phyloP scores from a whole-genome alignment of 2,888 invertebrate species.

The Pseudanteris insignis region DNA sequence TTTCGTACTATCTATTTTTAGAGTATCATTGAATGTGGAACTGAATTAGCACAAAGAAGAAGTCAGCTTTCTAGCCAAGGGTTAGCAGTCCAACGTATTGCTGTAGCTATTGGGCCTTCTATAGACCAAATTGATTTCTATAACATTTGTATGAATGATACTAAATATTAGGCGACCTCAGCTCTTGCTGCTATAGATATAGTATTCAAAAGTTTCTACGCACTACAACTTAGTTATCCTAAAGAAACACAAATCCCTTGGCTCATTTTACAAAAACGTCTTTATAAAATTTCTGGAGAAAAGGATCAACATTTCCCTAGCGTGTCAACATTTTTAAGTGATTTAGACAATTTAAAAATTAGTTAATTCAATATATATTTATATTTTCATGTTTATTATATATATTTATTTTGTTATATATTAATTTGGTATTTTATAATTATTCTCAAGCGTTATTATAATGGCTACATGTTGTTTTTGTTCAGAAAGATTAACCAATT shows the following conservation, averaged over 20 bases:
- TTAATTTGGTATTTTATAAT: too few relatives aligned
- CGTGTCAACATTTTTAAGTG: slow-evolving; percentile 18
- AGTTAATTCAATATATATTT: too few relatives aligned
- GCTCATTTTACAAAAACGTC: slow-evolving; percentile 23
- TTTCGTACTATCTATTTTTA: too few relatives aligned
- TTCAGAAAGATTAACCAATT: neutral
- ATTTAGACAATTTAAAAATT: too few relatives aligned
- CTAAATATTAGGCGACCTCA: slow-evolving; percentile 10
- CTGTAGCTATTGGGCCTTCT: slow-evolving; percentile 25
- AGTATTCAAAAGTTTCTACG: slow-evolving; percentile 34
- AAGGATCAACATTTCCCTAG: slow-evolving; percentile 12
- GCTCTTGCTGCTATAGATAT: slow-evolving; percentile 27
- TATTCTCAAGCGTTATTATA: too few relatives aligned
- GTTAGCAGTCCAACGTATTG: slow-evolving; percentile 28
- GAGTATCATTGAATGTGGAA: slow-evolving; percentile 2
- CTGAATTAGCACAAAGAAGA: slow-evolving; percentile 3
- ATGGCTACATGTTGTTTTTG: neutral
- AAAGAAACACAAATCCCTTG: slow-evolving; percentile 22
- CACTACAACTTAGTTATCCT: slow-evolving; percentile 28
- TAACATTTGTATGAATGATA: slow-evolving; percentile 35
- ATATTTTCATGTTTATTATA: too few relatives aligned
- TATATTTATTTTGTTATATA: too few relatives aligned
- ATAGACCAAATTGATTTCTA: slow-evolving; percentile 10
- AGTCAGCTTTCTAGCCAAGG: slow-evolving; percentile 1
- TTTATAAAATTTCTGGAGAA: slow-evolving; percentile 26